Percentiles rank a stretch among this genome's conserved stretches.
Evolutionary conservation across 2,797 vertebrate genomes (phyloP).

Genomic region (Poeciliopsis gracilis): DNA sequence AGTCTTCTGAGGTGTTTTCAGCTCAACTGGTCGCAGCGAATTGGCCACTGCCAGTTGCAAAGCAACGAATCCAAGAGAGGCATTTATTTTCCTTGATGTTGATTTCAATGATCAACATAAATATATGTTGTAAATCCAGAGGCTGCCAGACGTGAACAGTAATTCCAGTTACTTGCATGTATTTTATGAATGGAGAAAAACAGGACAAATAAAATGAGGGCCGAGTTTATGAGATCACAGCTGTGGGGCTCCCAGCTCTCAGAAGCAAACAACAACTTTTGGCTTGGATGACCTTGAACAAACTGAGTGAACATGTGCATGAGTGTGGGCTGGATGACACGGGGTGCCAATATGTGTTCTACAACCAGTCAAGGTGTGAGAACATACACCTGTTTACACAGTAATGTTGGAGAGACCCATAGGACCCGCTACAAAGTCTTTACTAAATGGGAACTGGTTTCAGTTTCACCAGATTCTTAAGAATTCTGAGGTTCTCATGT

Average conservation of each 20-base stretch:
- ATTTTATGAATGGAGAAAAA: background rate
- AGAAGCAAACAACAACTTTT: slow-evolving; percentile 30
- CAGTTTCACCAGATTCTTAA: background rate
- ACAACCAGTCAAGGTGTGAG: background rate
- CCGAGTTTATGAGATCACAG: slow-evolving; percentile 32
- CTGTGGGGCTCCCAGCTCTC: slow-evolving; percentile 61
- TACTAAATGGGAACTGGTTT: background rate
- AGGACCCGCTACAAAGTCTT: background rate
- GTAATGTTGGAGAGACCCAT: background rate
- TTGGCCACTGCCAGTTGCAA: too few relatives aligned
- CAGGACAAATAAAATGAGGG: background rate
- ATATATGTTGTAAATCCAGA: background rate
- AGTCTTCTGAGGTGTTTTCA: too few relatives aligned
- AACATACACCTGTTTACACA: slow-evolving; percentile 23
- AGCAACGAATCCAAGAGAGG: too few relatives aligned
- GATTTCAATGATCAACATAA: too few relatives aligned
- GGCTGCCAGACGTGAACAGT: background rate
- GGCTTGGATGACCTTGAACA: slow-evolving; percentile 64
- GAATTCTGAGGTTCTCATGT: background rate
- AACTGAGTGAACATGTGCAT: slow-evolving; percentile 12
- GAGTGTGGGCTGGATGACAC: slow-evolving; percentile 14
- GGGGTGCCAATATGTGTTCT: slow-evolving; percentile 11
- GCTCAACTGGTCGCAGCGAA: too few relatives aligned
- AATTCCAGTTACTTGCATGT: background rate
- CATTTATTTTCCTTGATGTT: too few relatives aligned